These are phyloP conservation scores for Talpa occidentalis DNA, from an alignment of 2,113 vertebrate genomes.

Conservation along the genomic window DNA sequence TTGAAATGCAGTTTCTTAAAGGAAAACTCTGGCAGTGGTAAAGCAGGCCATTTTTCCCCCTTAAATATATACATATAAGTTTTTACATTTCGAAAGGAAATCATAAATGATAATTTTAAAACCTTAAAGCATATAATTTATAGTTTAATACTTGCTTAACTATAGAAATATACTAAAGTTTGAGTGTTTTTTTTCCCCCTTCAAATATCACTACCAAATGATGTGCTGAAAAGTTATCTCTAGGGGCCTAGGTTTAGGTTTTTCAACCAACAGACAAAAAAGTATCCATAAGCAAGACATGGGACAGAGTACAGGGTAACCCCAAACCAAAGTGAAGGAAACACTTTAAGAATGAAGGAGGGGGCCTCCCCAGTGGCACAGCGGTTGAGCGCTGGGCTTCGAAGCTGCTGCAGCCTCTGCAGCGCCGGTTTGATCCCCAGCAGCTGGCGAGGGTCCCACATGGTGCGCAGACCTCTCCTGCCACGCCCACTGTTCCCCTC, in stretches of 20 bases:
- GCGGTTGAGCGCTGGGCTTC: too few species aligned
- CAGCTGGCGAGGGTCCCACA: too few species aligned
- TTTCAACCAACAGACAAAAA: conserved; percentile 4
- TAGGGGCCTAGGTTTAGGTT: background rate
- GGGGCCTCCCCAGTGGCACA: too few species aligned
- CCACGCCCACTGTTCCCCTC: too few species aligned
- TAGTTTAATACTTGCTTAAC: background rate
- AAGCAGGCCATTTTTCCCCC: background rate
- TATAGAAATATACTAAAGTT: background rate
- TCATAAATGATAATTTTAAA: background rate
- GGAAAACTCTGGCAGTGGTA: background rate
- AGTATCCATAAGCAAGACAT: background rate
- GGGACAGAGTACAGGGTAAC: background rate
- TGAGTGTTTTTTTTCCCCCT: background rate
- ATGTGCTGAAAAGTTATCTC: background rate
- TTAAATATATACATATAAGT: background rate
- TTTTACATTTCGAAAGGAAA: conserved; percentile 48
- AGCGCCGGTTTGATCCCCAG: too few species aligned
- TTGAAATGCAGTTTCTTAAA: conserved; percentile 2
- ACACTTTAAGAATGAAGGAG: background rate
- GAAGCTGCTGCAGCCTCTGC: too few species aligned
- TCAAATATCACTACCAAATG: conserved; percentile 9
- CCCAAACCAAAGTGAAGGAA: background rate
- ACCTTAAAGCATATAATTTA: background rate
- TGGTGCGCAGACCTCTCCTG: too few species aligned